Evolutionary conservation across 2,888 invertebrate genomes (phyloP).

Genomic region (Caenorhabditis sp.): DNA sequence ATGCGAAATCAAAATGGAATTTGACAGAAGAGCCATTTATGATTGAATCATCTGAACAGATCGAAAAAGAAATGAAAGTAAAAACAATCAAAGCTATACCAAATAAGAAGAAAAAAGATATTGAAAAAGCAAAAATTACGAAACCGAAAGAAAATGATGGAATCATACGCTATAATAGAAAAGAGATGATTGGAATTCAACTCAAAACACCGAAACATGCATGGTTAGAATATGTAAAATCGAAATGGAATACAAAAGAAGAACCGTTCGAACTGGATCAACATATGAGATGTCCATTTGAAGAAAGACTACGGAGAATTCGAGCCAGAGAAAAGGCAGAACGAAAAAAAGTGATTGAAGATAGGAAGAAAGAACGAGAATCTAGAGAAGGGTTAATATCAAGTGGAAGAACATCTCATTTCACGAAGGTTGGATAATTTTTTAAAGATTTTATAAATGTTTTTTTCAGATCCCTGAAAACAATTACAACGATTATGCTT

Average conservation of each 20-base stretch:
- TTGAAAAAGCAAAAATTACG: no score
- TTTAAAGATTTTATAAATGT: background rate
- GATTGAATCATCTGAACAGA: background rate
- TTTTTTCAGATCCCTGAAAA: conserved; percentile 4
- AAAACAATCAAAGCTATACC: background rate
- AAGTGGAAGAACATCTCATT: conserved; percentile 7
- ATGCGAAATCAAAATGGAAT: conserved; percentile 41
- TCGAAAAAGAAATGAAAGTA: background rate
- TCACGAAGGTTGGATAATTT: background rate
- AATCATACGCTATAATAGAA: background rate
- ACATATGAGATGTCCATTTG: conserved; percentile 38
- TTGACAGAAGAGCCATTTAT: conserved; percentile 39
- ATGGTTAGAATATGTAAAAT: conserved; percentile 45
- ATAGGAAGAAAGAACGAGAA: conserved; percentile 24
- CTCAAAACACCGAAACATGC: conserved; percentile 15
- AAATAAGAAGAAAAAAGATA: conserved; percentile 5
- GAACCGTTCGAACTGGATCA: conserved; percentile 55
- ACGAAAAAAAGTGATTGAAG: conserved; percentile 41
- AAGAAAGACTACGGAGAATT: conserved; percentile 36
- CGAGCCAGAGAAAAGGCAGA: conserved; percentile 38
- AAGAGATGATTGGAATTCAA: conserved; percentile 38
- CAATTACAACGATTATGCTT: conserved; percentile 18
- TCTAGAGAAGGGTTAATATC: conserved; percentile 24
- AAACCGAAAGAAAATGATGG: background rate
- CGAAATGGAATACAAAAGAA: conserved; percentile 45